Percentiles rank a stretch among this genome's conserved stretches.
Evolutionary conservation across 2,113 vertebrate species (phyloP).

Genomic region (Falco punctatus): DNA sequence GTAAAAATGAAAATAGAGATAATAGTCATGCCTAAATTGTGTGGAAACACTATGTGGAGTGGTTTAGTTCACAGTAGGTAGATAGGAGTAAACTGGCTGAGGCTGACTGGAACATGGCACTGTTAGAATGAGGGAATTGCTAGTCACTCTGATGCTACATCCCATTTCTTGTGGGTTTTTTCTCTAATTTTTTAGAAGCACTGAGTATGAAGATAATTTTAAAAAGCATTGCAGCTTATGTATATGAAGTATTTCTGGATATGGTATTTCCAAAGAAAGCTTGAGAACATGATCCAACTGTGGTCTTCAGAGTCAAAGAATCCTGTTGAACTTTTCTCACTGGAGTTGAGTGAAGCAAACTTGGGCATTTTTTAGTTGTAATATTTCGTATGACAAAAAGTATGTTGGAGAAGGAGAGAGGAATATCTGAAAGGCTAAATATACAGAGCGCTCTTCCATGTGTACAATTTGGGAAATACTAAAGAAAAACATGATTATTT

Average conservation of each 20-base stretch:
- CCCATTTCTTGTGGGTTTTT: accelerated
- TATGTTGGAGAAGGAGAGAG: neutral
- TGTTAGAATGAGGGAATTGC: neutral
- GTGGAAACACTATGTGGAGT: neutral
- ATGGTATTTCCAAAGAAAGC: neutral
- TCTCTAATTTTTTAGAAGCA: neutral
- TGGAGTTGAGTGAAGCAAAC: neutral
- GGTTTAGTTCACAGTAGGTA: neutral
- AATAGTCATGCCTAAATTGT: neutral
- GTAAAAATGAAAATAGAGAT: neutral
- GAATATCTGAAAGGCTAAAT: neutral
- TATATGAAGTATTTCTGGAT: neutral
- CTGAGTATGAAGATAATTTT: neutral
- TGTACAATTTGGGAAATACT: neutral
- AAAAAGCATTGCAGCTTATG: neutral
- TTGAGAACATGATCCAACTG: neutral
- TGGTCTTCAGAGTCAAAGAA: neutral
- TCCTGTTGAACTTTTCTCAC: neutral
- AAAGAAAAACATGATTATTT: neutral
- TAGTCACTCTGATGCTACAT: neutral
- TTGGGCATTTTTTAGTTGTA: neutral
- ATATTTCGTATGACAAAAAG: neutral
- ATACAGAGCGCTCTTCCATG: neutral
- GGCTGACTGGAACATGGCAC: neutral
- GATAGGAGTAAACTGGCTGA: neutral